Base-by-base conservation (phyloP, 2,888 invertebrate species). In the Lissonota sp. region DNA sequence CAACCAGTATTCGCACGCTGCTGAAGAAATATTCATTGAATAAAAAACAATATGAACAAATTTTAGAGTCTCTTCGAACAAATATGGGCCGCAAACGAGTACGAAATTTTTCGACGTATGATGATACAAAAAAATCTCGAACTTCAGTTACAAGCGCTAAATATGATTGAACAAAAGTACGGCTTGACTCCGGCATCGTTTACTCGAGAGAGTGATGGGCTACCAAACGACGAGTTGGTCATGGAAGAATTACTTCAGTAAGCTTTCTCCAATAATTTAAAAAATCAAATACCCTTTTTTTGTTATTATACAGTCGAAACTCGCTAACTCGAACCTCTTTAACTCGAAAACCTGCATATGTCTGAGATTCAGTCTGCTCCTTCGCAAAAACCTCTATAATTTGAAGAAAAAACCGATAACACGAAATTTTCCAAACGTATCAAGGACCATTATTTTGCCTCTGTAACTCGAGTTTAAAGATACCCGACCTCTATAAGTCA, bases 121-220 rank as follows among this genome's bases (percentile, higher is more conserved):
- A 98, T 98, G 98, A 96, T 96, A 6, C 97, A 98, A 90, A 96
- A 97, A 88, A 98, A 98, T 92, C 95, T 98, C 37, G 98, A 98
- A 89, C 93, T 98, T 46, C 98, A 98, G 91, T 93, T 98, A 81
- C 96, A 98, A 94, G 97, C 97, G 0, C 92, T 98, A 84, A 97
- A 97, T 92, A 93, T 97, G 87, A 96, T 98, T 71, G 97, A 97
- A 90, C 95, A 96, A 87, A 95, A 96, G 86, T 96, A 95, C 87
- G 96, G 96, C 12, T 92, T 94, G 64, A 95, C 95, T 88, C 96
- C 95, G 0, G 94, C 94, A 70, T 93, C 95, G n/a, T 95, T 95
- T 46, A 92, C 72, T 88, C 93, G 76, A 86, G 92, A 84, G 91
- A 91, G 84, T 4, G 85, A 83, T 8, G 70, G 62, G 16, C 80